Evolutionary conservation across 2,113 vertebrate genomes (phyloP).

Genomic region (Myocastor coypus): DNA sequence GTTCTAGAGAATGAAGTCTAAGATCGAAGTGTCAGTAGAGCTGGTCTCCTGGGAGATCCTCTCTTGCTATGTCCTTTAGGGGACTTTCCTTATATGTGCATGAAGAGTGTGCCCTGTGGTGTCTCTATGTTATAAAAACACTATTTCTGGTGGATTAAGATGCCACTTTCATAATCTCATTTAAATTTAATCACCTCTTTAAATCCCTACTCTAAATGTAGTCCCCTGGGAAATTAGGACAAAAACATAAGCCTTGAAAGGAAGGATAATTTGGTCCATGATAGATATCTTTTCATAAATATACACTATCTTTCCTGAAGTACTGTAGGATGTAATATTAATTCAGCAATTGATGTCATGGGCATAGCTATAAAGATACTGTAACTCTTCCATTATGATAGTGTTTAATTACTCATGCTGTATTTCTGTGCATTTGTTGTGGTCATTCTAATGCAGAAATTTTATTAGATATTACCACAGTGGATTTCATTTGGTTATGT

Average conservation of each 20-base stretch:
- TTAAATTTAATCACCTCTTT: neutral
- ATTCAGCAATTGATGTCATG: neutral
- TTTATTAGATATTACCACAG: neutral
- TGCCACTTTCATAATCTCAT: neutral
- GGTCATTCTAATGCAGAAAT: neutral
- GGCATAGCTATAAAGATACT: neutral
- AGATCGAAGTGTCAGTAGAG: neutral
- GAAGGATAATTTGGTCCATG: neutral
- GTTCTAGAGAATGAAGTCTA: neutral
- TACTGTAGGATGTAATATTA: neutral
- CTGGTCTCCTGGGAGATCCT: neutral
- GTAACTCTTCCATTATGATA: neutral
- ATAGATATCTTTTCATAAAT: neutral
- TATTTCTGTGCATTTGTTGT: neutral
- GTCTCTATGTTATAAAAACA: neutral
- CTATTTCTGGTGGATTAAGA: neutral
- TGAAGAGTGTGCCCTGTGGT: neutral
- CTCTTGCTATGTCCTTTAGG: neutral
- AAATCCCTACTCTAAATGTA: neutral
- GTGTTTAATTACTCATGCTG: neutral
- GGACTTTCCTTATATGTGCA: neutral
- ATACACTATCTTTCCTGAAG: neutral
- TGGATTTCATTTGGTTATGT: neutral
- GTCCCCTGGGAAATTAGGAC: neutral
- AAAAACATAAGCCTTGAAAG: neutral